Evolutionary conservation across 2,888 invertebrate genomes (phyloP), one percentile per base, ranked within the genome.

Genomic region (Euclidia mi): DNA sequence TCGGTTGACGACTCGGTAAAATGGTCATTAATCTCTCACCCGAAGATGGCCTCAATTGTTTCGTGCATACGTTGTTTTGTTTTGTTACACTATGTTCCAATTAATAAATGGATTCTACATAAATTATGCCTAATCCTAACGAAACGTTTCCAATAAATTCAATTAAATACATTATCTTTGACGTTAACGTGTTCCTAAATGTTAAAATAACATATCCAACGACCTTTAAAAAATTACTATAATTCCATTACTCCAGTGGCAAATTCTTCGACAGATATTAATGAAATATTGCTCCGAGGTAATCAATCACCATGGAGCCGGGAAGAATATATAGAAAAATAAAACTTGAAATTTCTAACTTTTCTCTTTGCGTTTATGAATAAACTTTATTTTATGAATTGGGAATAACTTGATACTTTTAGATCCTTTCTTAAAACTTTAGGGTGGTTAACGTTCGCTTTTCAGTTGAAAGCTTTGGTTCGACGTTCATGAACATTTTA

Each of bases 201-300:
- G 45, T 57, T 49, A 55, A 60, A 59, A 35, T 60, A 52, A 64
- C 55, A 63, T 62, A 65, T 65, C 65, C 65, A 67, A 65, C 57
- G 59, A 50, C 65, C 65, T 71, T 67, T 75, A 80, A 81, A 84
- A 81, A 82, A 86, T 68, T 78, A 65, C 66, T 76, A 79, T 81
- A 82, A 78, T 83, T 81, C 76, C 73, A 77, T 81, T 80, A 84
- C 82, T 87, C n/a, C 84, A 72, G 87, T 71, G 85, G 89, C 84
- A 89, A 91, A 90, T 89, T 89, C 78, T 81, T 87, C 79, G 92
- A 90, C 90, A 87, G 90, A 85, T 92, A 91, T 91, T 91, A 91
- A 92, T 90, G 92, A 89, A 90, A 90, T 87, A 88, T 86, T 85
- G 82, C 84, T 71, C 72, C 69, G 74, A 79, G 86, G 90, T 85